A percentile compares a stretch with the other conserved stretches of the same genome.
These are phyloP conservation scores for Gadopsis bispinosus DNA, from an alignment of 2,797 vertebrate species.

Conservation along the genomic window DNA sequence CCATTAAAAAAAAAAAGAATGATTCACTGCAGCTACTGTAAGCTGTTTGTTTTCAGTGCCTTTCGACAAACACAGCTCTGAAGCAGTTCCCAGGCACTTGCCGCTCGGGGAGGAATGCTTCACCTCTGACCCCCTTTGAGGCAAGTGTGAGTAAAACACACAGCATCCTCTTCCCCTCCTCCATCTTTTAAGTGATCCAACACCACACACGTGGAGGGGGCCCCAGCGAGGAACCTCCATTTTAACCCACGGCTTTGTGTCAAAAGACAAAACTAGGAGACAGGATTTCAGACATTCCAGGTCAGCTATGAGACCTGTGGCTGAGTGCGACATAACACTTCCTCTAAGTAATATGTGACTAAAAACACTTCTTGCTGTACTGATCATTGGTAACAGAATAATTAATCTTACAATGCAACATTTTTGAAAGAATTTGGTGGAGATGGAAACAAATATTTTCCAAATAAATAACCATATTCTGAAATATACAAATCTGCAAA, in stretches of 20 bases:
- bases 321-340: conserved; percentile 1
- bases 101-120: conserved; percentile 57
- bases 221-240: conserved; percentile 65
- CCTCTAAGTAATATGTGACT: neutral
- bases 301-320: conserved; percentile 39
- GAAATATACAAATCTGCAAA: neutral
- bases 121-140: conserved; percentile 74
- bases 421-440: neutral
- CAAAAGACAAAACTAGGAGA: conserved; percentile 58
- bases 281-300: conserved; percentile 71
- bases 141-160: conserved; percentile 73
- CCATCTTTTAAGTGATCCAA: conserved; percentile 73
- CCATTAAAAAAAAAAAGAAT: conserved; percentile 10
- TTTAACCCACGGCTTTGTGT: conserved; percentile 74
- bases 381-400: neutral
- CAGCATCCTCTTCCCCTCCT: conserved; percentile 72
- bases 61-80: conserved; percentile 14
- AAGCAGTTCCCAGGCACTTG: conserved; percentile 69
- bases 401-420: neutral
- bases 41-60: conserved; percentile 8
- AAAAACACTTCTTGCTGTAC: neutral
- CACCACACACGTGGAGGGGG: conserved; percentile 79
- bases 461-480: neutral
- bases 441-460: neutral
- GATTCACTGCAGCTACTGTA: conserved; percentile 28